These are phyloP conservation scores for Drosophila atroscutellata DNA, from an alignment of 2,888 invertebrate species.

Conservation along the genomic window DNA sequence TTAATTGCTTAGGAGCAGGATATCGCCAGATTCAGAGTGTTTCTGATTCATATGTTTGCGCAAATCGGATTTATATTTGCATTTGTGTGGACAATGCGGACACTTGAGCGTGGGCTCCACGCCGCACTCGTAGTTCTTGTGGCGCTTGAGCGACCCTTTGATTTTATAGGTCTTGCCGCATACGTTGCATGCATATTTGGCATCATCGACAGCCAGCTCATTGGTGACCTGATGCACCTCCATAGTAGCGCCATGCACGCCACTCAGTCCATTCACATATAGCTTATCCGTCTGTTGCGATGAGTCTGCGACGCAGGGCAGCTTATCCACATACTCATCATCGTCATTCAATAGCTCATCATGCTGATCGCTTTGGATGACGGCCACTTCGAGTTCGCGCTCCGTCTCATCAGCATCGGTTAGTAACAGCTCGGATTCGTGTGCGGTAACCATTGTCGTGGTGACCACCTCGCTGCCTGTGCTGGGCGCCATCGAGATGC, in stretches of 20 bases:
- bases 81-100: conserved; percentile 84
- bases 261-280: conserved; percentile 55
- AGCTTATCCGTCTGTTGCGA: conserved; percentile 45
- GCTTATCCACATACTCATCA: conserved; percentile 59
- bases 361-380: conserved; percentile 57
- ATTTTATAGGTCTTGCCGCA: conserved; percentile 94
- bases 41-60: conserved; percentile 84
- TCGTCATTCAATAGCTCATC: conserved; percentile 53
- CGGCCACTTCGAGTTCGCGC: conserved; percentile 61
- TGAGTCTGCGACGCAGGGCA: conserved; percentile 37
- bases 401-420: conserved; percentile 69
- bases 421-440: conserved; percentile 59
- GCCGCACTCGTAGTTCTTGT: conserved; percentile 90
- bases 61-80: conserved; percentile 85
- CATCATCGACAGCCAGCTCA: conserved; percentile 56
- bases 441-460: conserved; percentile 51
- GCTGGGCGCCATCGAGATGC: conserved; percentile 58
- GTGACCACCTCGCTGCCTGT: conserved; percentile 41
- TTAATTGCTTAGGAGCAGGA: conserved; percentile 37
- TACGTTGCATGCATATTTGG: conserved; percentile 87
- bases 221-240: conserved; percentile 51
- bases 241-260: conserved; percentile 53
- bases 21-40: conserved; percentile 71
- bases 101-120: conserved; percentile 83
- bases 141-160: conserved; percentile 91